These are phyloP conservation scores for Triplophysa siluroides DNA, from an alignment of 2,113 vertebrate species.

Conservation along the genomic window DNA sequence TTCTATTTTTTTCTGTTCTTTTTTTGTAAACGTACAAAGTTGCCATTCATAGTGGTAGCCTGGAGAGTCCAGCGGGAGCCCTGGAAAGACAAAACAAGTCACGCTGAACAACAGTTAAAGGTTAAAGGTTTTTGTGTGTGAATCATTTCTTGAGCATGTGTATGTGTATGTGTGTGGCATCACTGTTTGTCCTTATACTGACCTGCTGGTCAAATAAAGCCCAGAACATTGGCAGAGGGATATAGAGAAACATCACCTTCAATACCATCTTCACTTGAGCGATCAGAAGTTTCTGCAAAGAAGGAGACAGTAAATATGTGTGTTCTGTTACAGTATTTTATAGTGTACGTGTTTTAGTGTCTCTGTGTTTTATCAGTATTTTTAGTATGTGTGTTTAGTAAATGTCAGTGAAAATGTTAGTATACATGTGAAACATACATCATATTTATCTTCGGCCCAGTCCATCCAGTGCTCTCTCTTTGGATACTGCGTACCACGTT, in stretches of 20 bases:
- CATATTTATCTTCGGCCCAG: conserved; percentile 92
- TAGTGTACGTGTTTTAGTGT: not conserved
- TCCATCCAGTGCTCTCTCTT: conserved; percentile 93
- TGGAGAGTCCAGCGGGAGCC: conserved; percentile 97
- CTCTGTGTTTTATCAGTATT: no score
- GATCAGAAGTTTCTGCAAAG: conserved; percentile 85
- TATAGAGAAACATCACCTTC: conserved; percentile 92
- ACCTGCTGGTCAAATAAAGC: conserved; percentile 96
- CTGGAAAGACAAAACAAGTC: conserved; percentile 65
- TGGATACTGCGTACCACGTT: conserved; percentile 75
- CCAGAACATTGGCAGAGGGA: conserved; percentile 99
- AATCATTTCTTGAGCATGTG: not conserved
- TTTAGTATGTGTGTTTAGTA: not conserved
- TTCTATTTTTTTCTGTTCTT: not conserved
- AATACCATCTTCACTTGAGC: conserved; percentile 90
- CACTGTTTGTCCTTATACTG: not conserved
- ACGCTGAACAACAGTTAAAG: not conserved
- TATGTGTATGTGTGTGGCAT: conserved; percentile 2
- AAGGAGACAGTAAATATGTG: not conserved
- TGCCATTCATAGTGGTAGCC: conserved; percentile 87
- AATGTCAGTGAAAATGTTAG: no score
- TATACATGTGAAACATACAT: conserved; percentile 70
- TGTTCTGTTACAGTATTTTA: not conserved
- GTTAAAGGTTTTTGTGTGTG: not conserved
- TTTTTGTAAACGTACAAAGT: conserved; percentile 81